Evolutionary conservation across 64 coral and sea anemone genomes (phyloP), one percentile per base, ranked within the genome.

Genomic region (Porites australiensis): DNA sequence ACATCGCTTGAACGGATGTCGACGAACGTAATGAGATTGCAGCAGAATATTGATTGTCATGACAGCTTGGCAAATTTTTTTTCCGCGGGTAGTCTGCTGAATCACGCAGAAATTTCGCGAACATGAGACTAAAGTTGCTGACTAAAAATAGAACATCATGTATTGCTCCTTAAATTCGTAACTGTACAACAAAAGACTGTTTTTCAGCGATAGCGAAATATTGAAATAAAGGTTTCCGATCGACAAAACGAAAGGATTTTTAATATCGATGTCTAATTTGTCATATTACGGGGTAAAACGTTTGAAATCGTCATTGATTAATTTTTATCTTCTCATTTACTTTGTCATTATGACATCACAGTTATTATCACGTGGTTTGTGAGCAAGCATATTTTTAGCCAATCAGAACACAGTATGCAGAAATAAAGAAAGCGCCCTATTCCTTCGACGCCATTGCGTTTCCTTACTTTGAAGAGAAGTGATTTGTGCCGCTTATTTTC

Each of bases 391-490:
- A 55, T 53, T 72, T 70, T 64, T 27, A 93, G 74, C 91, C 91
- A 93, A 93, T 93, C 83, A 93, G 72, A 87, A 18, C 15, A 58
- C 72, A 22, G 73, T 4, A 70, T 78, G 23, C 20, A 12, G 13
- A 4, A 5, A 37, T 57, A 93, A 79, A 87, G 72, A 87, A 93
- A 93, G 44, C 75, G 63, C 82, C 43, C 59, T 52, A 21, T 64
- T 0, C 13, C 19, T 44, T 75, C 86, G 51, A 88, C 91, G 91
- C 91, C 91, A 93, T 86, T 86, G 9, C n/a, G 43, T 27, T 64
- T 82, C 5, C 58, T 47, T 62, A 72, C 21, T 84, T 84, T n/a
- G 27, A 12, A 2, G 0, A 5, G 19, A 12, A 13, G 14, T 48
- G 13, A 21, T 44, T 87, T 78, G 44, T 19, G 19, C 55, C 1